Percentiles rank a stretch among this genome's conserved stretches.
Evolutionary conservation across 2,113 vertebrate genomes (phyloP).

Genomic region (Glaucomys volans): DNA sequence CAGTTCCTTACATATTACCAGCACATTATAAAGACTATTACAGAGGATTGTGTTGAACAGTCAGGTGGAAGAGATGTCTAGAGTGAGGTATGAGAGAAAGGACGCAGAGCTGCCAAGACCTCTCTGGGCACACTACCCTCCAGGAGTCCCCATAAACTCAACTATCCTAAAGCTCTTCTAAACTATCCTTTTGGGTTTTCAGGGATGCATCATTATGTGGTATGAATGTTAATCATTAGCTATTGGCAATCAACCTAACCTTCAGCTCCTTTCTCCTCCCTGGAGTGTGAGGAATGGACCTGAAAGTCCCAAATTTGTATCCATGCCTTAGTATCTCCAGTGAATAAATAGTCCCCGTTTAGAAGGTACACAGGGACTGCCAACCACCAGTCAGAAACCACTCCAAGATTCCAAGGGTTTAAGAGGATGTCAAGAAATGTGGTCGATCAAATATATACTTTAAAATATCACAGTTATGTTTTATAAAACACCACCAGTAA

Average conservation of each 20-base stretch:
- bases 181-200: not conserved
- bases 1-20: not conserved
- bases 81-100: not conserved
- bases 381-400: not conserved
- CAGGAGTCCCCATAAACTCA: not conserved
- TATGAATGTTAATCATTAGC: not conserved
- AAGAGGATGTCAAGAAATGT: not conserved
- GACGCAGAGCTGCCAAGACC: rapidly evolving
- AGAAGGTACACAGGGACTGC: not conserved
- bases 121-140: rapidly evolving
- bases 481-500: not conserved
- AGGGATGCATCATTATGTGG: not conserved
- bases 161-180: not conserved
- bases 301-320: not conserved
- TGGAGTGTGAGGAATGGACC: no score
- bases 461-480: not conserved
- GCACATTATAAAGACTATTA: not conserved
- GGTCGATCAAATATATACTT: not conserved
- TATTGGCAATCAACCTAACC: not conserved
- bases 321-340: not conserved
- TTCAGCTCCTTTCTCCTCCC: not conserved
- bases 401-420: not conserved
- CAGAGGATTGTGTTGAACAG: not conserved
- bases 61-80: not conserved
- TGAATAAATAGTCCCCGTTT: no score